phyloP scores from a whole-genome alignment of 92 coral and sea anemone genomes.

The Ricordea florida region DNA sequence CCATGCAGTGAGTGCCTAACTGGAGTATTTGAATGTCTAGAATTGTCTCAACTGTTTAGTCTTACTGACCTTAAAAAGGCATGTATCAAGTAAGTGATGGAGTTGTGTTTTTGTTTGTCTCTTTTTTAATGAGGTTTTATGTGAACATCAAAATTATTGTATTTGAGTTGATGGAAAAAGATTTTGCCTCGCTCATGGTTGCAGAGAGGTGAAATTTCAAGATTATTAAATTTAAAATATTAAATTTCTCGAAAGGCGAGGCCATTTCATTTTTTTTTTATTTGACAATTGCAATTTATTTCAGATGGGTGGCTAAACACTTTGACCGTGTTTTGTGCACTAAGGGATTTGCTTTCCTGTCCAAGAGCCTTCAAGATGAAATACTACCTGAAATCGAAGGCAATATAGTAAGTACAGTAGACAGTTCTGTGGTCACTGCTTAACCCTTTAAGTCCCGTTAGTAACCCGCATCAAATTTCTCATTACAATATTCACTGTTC shows the following conservation, averaged over 20 bases:
- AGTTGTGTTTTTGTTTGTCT: not conserved
- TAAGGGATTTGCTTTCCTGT: conserved; percentile 60
- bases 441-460: too few species aligned
- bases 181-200: too few species aligned
- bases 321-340: conserved; percentile 72
- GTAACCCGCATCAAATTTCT: too few species aligned
- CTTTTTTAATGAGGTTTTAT: not conserved
- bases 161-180: too few species aligned
- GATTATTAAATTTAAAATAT: not conserved
- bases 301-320: conserved; percentile 77
- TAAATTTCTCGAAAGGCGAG: too few species aligned
- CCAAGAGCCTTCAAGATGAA: conserved; percentile 60
- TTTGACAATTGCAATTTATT: not conserved
- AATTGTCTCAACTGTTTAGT: conserved; percentile 62
- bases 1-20: conserved; percentile 70
- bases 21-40: conserved; percentile 70
- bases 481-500: too few species aligned
- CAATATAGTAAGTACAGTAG: conserved; percentile 48
- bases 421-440: too few species aligned
- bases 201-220: not conserved
- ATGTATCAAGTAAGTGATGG: conserved; percentile 55
- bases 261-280: not conserved
- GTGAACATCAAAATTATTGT: too few species aligned
- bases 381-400: conserved; percentile 38
- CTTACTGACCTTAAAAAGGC: conserved; percentile 59